Evolutionary conservation across 2,797 vertebrate genomes (phyloP).

Genomic region (Takifugu ocellatus): DNA sequence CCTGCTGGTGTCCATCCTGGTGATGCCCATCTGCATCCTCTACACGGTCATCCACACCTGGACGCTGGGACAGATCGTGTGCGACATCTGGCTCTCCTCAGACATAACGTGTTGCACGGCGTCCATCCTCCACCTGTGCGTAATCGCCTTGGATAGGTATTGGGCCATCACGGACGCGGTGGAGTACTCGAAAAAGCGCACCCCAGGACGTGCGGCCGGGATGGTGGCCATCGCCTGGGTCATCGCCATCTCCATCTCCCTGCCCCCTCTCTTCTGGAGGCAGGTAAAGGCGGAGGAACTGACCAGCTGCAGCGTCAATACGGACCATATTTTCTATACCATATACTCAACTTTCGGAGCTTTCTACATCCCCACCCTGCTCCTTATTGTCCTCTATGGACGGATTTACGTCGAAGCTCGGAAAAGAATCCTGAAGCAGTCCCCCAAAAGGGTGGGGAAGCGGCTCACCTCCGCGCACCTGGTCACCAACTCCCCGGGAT

Average conservation of each 20-base stretch:
- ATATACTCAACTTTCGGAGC: constrained; percentile 97
- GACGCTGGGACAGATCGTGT: constrained; percentile 91
- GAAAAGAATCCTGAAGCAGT: constrained; percentile 91
- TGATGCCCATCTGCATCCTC: constrained; percentile 94
- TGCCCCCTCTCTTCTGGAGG: constrained; percentile 97
- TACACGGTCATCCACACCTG: constrained; percentile 93
- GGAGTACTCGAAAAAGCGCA: constrained; percentile 94
- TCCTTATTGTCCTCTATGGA: constrained; percentile 93
- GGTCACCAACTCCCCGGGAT: constrained; percentile 86
- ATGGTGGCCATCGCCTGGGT: constrained; percentile 95
- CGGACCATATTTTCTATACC: constrained; percentile 95
- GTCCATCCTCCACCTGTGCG: constrained; percentile 96
- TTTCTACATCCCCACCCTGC: constrained; percentile 95
- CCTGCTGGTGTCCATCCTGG: constrained; percentile 93
- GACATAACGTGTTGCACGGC: constrained; percentile 99
- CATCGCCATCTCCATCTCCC: constrained; percentile 95
- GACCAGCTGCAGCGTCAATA: constrained; percentile 88
- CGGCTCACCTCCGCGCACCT: constrained; percentile 90
- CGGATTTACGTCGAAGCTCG: constrained; percentile 95
- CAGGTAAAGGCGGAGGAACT: constrained; percentile 88
- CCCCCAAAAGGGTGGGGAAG: constrained; percentile 87
- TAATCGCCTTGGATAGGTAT: constrained; percentile 95
- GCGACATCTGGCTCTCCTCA: constrained; percentile 95
- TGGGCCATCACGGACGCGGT: constrained; percentile 98
- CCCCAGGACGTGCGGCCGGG: constrained; percentile 84